phyloP scores from a whole-genome alignment of 2,113 vertebrate genomes.

The Poeciliopsis prolifica region DNA sequence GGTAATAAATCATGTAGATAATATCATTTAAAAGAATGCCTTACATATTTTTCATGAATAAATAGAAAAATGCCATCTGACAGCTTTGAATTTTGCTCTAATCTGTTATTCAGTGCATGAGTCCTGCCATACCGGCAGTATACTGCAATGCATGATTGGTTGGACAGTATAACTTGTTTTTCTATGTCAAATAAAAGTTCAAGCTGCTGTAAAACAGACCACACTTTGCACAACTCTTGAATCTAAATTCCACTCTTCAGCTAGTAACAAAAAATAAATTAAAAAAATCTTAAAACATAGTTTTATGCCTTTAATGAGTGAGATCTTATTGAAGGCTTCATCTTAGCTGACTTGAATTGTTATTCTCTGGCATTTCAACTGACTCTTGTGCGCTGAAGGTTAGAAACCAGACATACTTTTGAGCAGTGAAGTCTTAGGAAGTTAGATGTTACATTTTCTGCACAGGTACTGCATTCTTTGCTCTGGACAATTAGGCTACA shows the following conservation, averaged over 20 bases:
- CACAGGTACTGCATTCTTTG: conserved; percentile 70
- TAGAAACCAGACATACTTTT: conserved; percentile 12
- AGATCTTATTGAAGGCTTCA: background rate
- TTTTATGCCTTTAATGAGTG: background rate
- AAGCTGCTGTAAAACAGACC: conserved; percentile 1
- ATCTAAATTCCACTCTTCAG: background rate
- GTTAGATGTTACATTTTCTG: conserved; percentile 52
- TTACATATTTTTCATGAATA: conserved; percentile 24
- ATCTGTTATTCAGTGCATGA: conserved; percentile 59
- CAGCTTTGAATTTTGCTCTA: conserved; percentile 32
- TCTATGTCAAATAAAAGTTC: conserved; percentile 29
- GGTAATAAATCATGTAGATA: conserved; percentile 42
- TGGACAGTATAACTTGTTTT: conserved; percentile 41
- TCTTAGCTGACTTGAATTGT: conserved; percentile 21
- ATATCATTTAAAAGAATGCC: conserved; percentile 33
- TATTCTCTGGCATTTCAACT: conserved; percentile 20
- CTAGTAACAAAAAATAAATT: background rate
- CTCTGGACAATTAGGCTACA: conserved; percentile 75
- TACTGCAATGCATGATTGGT: conserved; percentile 49
- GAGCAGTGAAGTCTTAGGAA: conserved; percentile 38
- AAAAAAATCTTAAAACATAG: background rate
- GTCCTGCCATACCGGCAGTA: conserved; percentile 21
- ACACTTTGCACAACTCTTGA: conserved; percentile 12
- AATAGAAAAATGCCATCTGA: conserved; percentile 10
- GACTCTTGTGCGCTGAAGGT: background rate